These are phyloP conservation scores for Lagocephalus sceleratus DNA, from an alignment of 2,797 vertebrate genomes.

Conservation along the genomic window DNA sequence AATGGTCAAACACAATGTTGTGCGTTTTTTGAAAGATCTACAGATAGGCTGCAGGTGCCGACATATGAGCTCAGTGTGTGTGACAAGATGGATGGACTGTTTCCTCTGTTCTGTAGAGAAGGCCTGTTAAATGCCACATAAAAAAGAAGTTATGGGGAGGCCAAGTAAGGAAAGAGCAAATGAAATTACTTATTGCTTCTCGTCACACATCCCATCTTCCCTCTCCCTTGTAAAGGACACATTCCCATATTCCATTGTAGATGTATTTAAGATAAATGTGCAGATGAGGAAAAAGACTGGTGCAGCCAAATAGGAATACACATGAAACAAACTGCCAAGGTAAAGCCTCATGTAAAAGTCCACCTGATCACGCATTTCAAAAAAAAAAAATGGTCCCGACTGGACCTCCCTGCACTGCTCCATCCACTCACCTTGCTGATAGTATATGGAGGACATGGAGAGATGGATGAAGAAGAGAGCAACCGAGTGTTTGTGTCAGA, in stretches of 20 bases:
- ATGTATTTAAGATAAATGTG: too few species aligned
- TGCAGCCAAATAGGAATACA: neutral
- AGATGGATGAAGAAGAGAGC: slow-evolving; percentile 33
- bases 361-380: neutral
- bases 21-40: slow-evolving; percentile 2
- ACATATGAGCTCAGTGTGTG: slow-evolving; percentile 15
- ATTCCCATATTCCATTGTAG: neutral
- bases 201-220: slow-evolving; percentile 19
- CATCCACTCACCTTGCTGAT: slow-evolving; percentile 51
- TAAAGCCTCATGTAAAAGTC: slow-evolving; percentile 5
- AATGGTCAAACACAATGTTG: slow-evolving; percentile 1
- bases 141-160: slow-evolving; percentile 40
- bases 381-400: slow-evolving; percentile 40
- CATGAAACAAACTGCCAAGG: neutral
- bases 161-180: slow-evolving; percentile 26
- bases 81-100: slow-evolving; percentile 27
- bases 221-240: slow-evolving; percentile 1
- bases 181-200: slow-evolving; percentile 47
- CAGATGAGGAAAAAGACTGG: slow-evolving; percentile 2
- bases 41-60: slow-evolving; percentile 17
- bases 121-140: slow-evolving; percentile 55
- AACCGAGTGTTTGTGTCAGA: slow-evolving; percentile 62
- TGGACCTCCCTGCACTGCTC: slow-evolving; percentile 43
- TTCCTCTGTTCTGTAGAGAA: slow-evolving; percentile 25
- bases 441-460: slow-evolving; percentile 35